Evolutionary conservation across 2,888 invertebrate species (phyloP).

Genomic region (Drosophila ochracea): DNA sequence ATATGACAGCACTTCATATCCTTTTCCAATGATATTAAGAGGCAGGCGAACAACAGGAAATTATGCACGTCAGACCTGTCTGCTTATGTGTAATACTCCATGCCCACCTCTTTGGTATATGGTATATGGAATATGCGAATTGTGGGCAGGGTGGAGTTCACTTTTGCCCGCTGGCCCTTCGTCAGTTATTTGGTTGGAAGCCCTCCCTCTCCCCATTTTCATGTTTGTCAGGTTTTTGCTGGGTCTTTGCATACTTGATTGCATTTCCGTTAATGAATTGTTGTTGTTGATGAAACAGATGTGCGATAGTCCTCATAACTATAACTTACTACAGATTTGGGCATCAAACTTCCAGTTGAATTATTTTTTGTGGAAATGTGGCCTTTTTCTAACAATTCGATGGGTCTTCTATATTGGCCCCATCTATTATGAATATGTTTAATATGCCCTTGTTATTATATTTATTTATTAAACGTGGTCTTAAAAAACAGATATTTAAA

Average conservation of each 20-base stretch:
- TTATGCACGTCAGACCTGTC: constrained; percentile 74
- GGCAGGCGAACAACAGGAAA: constrained; percentile 63
- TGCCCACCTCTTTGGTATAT: constrained; percentile 2
- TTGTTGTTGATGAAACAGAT: constrained; percentile 48
- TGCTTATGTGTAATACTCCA: constrained; percentile 66
- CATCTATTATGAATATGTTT: neutral
- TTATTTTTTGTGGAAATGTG: neutral
- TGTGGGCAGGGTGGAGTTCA: neutral
- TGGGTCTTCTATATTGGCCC: neutral
- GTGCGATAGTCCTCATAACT: constrained; percentile 38
- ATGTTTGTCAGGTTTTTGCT: constrained; percentile 43
- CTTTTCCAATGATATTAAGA: constrained; percentile 66
- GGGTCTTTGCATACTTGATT: constrained; percentile 65
- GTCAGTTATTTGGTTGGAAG: constrained; percentile 42
- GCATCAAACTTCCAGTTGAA: constrained; percentile 6
- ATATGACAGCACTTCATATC: constrained; percentile 74
- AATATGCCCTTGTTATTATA: neutral
- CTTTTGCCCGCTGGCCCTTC: constrained; percentile 44
- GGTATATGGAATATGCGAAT: neutral
- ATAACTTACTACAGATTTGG: constrained; percentile 16
- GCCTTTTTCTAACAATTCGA: neutral
- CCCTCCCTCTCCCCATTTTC: constrained; percentile 1
- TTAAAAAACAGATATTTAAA: neutral
- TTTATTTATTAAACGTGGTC: neutral
- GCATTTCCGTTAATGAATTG: constrained; percentile 63